A percentile compares a stretch with the other conserved stretches of the same genome.
Conservation (phyloP, 1,140 invertebrate genomes). For the Dendroctonus ponderosae region DNA sequence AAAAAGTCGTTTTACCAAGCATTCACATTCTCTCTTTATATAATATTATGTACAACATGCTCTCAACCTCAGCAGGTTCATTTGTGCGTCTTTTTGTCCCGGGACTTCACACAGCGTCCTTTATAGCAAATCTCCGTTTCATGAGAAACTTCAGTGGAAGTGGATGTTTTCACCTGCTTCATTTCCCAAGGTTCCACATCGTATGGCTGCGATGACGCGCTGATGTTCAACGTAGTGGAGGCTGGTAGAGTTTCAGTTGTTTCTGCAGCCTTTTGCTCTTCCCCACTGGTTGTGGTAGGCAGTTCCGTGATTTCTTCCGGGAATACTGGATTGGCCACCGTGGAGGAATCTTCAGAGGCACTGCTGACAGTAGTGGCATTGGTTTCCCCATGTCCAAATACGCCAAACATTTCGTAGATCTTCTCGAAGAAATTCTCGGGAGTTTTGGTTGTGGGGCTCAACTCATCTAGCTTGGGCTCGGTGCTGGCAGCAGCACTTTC, state of each 20-base stretch:
- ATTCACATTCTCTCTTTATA: constrained; percentile 3
- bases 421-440: constrained; percentile 48
- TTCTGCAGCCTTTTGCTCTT: not conserved
- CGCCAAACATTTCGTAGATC: constrained; percentile 49
- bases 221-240: not conserved
- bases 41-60: not conserved
- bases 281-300: not conserved
- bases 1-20: not conserved
- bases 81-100: constrained; percentile 39
- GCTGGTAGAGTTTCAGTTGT: not conserved
- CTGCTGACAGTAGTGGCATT: constrained; percentile 21
- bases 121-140: constrained; percentile 85
- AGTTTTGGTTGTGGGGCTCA: constrained; percentile 34
- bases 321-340: constrained; percentile 26
- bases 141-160: constrained; percentile 76
- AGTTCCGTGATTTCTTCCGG: constrained; percentile 40
- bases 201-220: constrained; percentile 15
- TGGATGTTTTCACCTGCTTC: constrained; percentile 64
- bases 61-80: not conserved
- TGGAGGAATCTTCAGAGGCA: constrained; percentile 26
- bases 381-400: constrained; percentile 14
- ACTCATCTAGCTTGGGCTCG: constrained; percentile 8
- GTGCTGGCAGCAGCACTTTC: not conserved
- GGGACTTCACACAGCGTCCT: constrained; percentile 77
- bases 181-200: constrained; percentile 56